Conservation (phyloP, 1,140 invertebrate genomes). For the Drosophila fuyamai region DNA sequence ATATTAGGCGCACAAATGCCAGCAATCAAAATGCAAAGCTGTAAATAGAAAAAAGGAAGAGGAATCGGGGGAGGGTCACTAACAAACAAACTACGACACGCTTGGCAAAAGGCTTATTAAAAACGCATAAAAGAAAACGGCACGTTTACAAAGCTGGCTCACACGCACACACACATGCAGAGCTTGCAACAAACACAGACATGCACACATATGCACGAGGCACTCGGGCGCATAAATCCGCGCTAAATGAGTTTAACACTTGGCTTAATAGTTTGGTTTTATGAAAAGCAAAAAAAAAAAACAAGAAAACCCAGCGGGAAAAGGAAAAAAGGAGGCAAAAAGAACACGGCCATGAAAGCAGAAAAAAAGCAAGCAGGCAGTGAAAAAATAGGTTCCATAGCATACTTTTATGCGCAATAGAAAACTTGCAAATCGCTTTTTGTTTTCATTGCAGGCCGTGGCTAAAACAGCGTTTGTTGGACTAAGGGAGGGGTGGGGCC, state of each 20-base stretch:
- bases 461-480: constrained; percentile 8
- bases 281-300: constrained; percentile 72
- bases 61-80: constrained; percentile 17
- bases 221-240: constrained; percentile 82
- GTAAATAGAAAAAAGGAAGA: constrained; percentile 57
- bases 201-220: constrained; percentile 40
- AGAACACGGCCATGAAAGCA: constrained; percentile 54
- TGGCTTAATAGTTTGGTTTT: constrained; percentile 83
- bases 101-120: constrained; percentile 80
- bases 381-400: constrained; percentile 66
- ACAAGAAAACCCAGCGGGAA: constrained; percentile 38
- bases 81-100: constrained; percentile 70
- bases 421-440: constrained; percentile 83
- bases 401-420: constrained; percentile 83
- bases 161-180: constrained; percentile 39
- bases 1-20: constrained; percentile 63
- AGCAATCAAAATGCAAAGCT: constrained; percentile 73
- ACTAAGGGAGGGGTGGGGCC: not conserved
- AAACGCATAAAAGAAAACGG: constrained; percentile 82
- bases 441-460: constrained; percentile 74
- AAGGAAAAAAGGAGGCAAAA: constrained; percentile 6
- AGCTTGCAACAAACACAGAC: constrained; percentile 15
- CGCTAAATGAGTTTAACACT: constrained; percentile 83
- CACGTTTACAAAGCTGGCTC: constrained; percentile 74
- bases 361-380: constrained; percentile 26